These are phyloP conservation scores for Copidosoma floridanum DNA, from an alignment of 1,140 invertebrate species.

Conservation along the genomic window DNA sequence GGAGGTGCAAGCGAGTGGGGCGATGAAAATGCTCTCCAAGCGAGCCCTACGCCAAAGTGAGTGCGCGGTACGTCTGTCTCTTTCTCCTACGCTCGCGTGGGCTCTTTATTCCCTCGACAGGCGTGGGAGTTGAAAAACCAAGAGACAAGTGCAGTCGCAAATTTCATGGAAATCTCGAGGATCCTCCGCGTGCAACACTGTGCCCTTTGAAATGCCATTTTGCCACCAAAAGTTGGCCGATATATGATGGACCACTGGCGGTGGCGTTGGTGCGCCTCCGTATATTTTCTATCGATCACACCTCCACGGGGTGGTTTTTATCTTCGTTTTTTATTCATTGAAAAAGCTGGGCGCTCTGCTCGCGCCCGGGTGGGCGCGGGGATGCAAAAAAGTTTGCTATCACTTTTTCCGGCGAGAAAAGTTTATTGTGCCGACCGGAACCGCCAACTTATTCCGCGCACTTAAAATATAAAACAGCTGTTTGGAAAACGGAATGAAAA, in stretches of 20 bases:
- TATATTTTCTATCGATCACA: not conserved
- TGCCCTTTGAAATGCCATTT: too few species aligned
- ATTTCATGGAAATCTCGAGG: too few species aligned
- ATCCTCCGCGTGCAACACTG: too few species aligned
- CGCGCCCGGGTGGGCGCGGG: not conserved
- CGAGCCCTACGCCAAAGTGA: too few species aligned
- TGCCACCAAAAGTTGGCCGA: too few species aligned
- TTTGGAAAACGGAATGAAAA: not conserved
- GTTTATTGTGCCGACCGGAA: not conserved
- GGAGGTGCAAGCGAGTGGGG: not conserved
- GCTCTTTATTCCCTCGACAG: too few species aligned
- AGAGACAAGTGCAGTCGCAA: not conserved
- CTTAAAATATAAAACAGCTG: not conserved
- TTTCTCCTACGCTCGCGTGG: too few species aligned
- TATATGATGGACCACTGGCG: too few species aligned
- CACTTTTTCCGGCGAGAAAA: not conserved
- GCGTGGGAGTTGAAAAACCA: too few species aligned
- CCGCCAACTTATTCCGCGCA: not conserved
- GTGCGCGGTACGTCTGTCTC: too few species aligned
- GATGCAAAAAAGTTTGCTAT: constrained; percentile 7
- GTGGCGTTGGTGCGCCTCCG: too few species aligned
- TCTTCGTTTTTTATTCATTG: constrained; percentile 14
- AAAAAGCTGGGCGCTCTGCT: constrained; percentile 18
- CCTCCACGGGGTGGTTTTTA: not conserved
- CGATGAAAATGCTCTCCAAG: too few species aligned